These are phyloP conservation scores for Sebastes cheni DNA, from an alignment of 2,797 vertebrate genomes.

Conservation along the genomic window DNA sequence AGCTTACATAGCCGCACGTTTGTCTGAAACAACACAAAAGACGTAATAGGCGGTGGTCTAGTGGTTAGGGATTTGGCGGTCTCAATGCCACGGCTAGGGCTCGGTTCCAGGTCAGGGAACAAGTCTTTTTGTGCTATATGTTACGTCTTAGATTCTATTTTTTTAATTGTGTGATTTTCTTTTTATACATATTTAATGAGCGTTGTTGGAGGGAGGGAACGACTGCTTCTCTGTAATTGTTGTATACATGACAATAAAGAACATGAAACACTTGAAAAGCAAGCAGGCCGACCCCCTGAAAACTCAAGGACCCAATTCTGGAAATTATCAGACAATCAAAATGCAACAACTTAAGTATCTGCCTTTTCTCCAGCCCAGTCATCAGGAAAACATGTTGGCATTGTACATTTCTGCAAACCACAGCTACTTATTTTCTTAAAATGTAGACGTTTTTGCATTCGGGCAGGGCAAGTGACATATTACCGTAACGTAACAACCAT, in stretches of 20 bases:
- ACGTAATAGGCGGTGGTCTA: neutral
- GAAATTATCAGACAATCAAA: neutral
- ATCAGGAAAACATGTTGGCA: too few relatives aligned
- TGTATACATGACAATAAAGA: neutral
- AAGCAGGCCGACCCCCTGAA: neutral
- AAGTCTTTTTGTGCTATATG: neutral
- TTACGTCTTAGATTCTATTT: neutral
- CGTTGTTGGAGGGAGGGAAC: neutral
- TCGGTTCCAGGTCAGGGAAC: slow-evolving; percentile 72
- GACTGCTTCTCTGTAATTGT: neutral
- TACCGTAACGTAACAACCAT: too few relatives aligned
- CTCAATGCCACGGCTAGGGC: slow-evolving; percentile 74
- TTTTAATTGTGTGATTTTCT: neutral
- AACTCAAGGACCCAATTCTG: neutral
- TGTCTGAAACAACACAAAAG: neutral
- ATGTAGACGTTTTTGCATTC: neutral
- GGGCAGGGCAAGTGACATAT: neutral
- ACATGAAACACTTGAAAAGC: neutral
- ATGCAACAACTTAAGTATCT: neutral
- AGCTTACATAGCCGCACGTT: neutral
- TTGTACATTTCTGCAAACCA: neutral
- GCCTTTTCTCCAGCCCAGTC: neutral
- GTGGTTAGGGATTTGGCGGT: slow-evolving; percentile 73
- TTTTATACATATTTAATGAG: neutral
- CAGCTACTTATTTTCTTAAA: neutral